Evolutionary conservation across 2,797 vertebrate species (phyloP).

Genomic region (Ptychadena robeensis): DNA sequence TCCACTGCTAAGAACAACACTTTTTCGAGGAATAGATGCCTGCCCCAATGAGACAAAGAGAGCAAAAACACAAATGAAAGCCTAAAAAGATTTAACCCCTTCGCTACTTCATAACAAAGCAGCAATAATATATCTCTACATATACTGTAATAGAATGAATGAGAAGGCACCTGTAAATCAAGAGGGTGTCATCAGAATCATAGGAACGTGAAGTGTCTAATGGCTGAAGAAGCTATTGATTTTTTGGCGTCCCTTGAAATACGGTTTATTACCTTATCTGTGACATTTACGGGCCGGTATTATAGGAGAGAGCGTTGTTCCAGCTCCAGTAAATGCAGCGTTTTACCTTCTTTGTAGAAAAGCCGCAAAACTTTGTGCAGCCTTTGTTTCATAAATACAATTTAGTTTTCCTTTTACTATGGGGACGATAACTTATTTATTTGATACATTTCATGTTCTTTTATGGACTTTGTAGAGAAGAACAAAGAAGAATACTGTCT

Average conservation of each 20-base stretch:
- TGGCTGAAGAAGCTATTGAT: not conserved
- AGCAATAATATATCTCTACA: not conserved
- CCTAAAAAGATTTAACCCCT: too few species aligned
- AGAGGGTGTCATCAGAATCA: not conserved
- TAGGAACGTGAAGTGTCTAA: not conserved
- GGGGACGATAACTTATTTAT: not conserved
- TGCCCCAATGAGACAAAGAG: too few species aligned
- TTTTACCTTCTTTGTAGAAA: conserved; percentile 2
- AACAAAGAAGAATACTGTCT: not conserved
- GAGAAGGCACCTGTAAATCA: not conserved
- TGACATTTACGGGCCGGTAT: conserved; percentile 1
- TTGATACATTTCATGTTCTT: not conserved
- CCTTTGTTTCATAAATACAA: conserved; percentile 15
- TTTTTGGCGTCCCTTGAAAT: not conserved
- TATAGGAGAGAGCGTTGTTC: not conserved
- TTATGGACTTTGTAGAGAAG: not conserved
- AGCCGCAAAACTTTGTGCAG: not conserved
- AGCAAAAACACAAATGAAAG: too few species aligned
- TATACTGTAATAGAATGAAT: not conserved
- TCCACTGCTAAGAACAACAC: too few species aligned
- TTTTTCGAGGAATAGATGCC: too few species aligned
- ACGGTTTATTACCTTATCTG: not conserved
- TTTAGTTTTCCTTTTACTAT: conserved; percentile 15
- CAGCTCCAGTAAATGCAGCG: not conserved
- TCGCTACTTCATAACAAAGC: not conserved